Base-by-base conservation (phyloP, 2,888 invertebrate species). In the Alloplasta piceator region DNA sequence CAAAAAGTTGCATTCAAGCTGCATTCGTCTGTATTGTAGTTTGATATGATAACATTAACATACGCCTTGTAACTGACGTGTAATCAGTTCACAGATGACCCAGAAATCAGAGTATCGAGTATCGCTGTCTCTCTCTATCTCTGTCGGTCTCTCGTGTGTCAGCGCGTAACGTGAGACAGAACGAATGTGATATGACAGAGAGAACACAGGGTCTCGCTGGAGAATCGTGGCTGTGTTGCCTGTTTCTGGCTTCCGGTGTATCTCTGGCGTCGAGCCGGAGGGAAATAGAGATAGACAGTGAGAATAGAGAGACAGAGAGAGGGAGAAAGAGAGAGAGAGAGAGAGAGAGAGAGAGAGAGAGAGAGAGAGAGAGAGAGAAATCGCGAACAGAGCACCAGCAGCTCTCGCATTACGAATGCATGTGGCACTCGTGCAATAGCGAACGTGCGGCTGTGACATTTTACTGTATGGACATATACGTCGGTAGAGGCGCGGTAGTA, bases 401-500 rank as follows among this genome's bases (percentile, higher is more conserved):
- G 26, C 26, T 26, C 26, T 73, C 61, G 67, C 55, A 73, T 78
- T 73, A 68, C 68, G 67, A 73, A 73, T 78, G 71, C 71, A 71
- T 71, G 58, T 66, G 52, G 66, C 66, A 70, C 67, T 63, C 61
- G 39, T 36, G 6, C 36, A 14, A 9, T 60, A 60, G 67, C 52
- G 75, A 66, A 63, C 56, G 60, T 56, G 14, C 56, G 52, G 58
- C 64, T 70, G 63, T 56, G 63, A 77, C 77, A 70, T 63, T 71
- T 41, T 36, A 46, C 41, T 38, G 0, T 16, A 41, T 58, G 58
- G 36, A 14, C 38, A 6, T 14, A 26, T 68, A 43, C 12, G 46
- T 58, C 9, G n/a, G 14, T 14, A 52, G 26, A 66, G 7, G 63
- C 68, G 58, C 46, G 48, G 46, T 58, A 58, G 58, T 60, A 26